Base-by-base conservation (phyloP, 2,113 vertebrate genomes). In the Hemiprocne comata region DNA sequence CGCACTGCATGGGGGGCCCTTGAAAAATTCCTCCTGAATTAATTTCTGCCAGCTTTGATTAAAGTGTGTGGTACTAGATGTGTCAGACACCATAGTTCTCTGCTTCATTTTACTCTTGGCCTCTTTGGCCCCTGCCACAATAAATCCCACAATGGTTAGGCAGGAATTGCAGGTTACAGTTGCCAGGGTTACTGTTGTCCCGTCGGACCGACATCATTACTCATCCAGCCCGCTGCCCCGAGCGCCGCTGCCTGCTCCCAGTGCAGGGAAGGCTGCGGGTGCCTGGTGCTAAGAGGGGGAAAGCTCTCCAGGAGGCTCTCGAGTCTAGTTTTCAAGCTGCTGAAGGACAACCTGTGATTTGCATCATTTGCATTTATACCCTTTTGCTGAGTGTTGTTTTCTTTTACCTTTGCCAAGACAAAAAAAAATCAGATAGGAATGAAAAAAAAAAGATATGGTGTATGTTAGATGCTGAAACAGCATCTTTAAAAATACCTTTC, bases 151-250 rank as follows among this genome's bases (percentile, higher is more conserved):
- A 90, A 96, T 94, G 94, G 95, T 92, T 96, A 61, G 91, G 90
- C 95, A 97, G 97, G 97, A 98, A 98, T 98, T 94, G 97, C 98
- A 98, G 98, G 98, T 98, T 98, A 57, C 96, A 93, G 98, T 99
- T 98, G 98, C 98, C 96, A 98, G 89, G 98, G 98, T 98, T 98
- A 98, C 98, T 64, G 95, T 97, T 97, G 98, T 98, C 97, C 92
- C 13, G 93, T 94, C 89, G 26, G 85, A 92, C 92, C 53, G 29
- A 91, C 97, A 97, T 97, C 98, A 97, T 98, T 97, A 94, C 97
- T 98, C 98, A 98, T 97, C 94, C 74, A 36, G 85, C 48, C 80
- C 67, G 90, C 87, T 82, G 48, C 94, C 75, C 34, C 72, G 85
- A 95, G 65, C 1, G 17, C 97, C 46, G 89, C 96, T 25, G 87